Evolutionary conservation across 2,797 vertebrate genomes (phyloP).

Genomic region (Limosa lapponica): DNA sequence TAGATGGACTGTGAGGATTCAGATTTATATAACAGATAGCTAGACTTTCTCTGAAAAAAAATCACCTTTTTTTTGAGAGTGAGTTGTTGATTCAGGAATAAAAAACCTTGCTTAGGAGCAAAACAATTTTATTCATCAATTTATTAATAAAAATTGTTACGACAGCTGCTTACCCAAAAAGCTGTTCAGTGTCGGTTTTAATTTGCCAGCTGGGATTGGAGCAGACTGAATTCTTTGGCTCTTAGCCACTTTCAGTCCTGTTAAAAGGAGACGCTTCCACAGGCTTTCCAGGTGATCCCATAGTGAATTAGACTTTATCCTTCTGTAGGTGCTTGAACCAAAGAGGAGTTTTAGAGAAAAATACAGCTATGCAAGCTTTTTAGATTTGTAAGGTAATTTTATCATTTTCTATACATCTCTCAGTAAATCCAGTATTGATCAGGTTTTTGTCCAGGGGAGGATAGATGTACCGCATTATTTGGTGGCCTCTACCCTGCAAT

Average conservation of each 20-base stretch:
- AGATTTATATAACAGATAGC: background rate
- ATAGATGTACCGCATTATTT: background rate
- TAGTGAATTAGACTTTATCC: background rate
- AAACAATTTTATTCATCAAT: background rate
- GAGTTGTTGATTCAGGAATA: background rate
- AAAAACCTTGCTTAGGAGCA: background rate
- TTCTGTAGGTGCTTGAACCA: background rate
- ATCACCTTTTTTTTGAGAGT: background rate
- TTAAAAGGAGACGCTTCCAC: background rate
- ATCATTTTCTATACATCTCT: background rate
- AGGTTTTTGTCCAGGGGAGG: background rate
- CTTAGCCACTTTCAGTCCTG: background rate
- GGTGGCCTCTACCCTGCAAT: background rate
- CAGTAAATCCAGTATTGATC: background rate
- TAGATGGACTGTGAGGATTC: background rate
- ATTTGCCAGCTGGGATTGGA: conserved; percentile 10
- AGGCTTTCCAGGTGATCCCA: background rate
- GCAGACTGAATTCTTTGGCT: background rate
- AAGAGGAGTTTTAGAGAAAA: background rate
- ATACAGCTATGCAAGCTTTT: background rate
- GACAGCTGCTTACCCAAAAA: conserved; percentile 18
- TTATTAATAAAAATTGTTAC: background rate
- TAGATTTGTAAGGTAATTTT: background rate
- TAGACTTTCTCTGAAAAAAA: background rate
- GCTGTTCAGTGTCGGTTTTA: background rate